A percentile compares a stretch with the other conserved stretches of the same genome.
Evolutionary conservation across 2,888 invertebrate species (phyloP).

Genomic region (Archips crataeganus): DNA sequence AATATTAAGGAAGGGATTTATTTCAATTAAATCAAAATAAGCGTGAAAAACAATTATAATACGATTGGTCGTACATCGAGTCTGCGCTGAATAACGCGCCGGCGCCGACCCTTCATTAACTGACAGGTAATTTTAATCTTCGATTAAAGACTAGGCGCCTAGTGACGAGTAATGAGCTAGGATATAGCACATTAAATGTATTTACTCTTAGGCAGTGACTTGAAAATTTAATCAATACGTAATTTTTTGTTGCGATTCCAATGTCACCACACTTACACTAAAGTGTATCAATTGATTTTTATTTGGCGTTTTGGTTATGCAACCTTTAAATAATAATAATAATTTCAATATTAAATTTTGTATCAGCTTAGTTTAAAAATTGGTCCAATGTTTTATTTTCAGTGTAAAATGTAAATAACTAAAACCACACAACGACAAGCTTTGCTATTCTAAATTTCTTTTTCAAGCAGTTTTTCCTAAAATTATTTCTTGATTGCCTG

Average conservation of each 20-base stretch:
- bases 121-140: slow-evolving; percentile 82
- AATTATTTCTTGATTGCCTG: no score
- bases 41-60: slow-evolving; percentile 81
- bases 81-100: slow-evolving; percentile 64
- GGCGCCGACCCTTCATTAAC: slow-evolving; percentile 65
- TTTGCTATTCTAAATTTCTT: no score
- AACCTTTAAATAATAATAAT: no score
- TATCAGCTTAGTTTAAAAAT: no score
- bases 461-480: no score
- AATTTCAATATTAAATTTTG: no score
- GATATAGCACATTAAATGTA: neutral
- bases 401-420: no score
- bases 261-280: no score
- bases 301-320: no score
- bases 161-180: slow-evolving; percentile 39
- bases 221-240: neutral
- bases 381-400: no score
- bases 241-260: neutral
- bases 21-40: slow-evolving; percentile 78
- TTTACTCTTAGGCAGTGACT: neutral
- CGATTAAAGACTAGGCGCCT: slow-evolving; percentile 69
- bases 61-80: slow-evolving; percentile 26
- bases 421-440: no score
- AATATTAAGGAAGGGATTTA: slow-evolving; percentile 76
- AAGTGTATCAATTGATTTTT: no score